Evolutionary conservation across 2,888 invertebrate species (phyloP), one percentile per base, ranked within the genome.

Genomic region (Drosophila fungiperda): DNA sequence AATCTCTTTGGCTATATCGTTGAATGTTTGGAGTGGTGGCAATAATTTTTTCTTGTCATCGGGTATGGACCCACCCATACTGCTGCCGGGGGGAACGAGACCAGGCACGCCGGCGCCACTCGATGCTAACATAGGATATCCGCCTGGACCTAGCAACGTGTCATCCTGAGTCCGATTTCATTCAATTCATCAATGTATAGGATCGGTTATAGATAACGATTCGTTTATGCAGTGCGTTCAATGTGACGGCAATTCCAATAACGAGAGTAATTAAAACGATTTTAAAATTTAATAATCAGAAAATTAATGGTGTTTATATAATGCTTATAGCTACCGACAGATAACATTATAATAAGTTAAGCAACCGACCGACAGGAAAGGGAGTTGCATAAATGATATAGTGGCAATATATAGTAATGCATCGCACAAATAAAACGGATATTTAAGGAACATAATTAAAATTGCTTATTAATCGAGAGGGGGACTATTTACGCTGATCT

Each of bases 1-100:
- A 29, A 29, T 1, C 6, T 12, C 1, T 93, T 97, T 97, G 72
- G 98, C 94, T 91, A 98, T 98, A 94, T 98, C 98, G 94, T 97
- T 97, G 93, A 98, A 98, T 78, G 96, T 96, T 93, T 97, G 98
- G 74, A 98, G 94, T 48, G 97, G 96, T 92, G 98, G 98, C 60
- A 97, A 96, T 58, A 98, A 95, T 93, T 97, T 97, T 92, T 97
- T 97, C 93, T 97, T 97, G 78, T 95, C 95, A 93, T 97, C 97
- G 76, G 78, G 73, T 29, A 82, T 85, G 15, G 90, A 73, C 23
- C 87, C 82, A n/a, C 80, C 83, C 94, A 93, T 83, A 60, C 82
- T 80, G 26, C 87, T 81, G 32, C 87, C 86, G n/a, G 82, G 84
- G 58, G 81, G 94, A 26, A 77, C 82, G 65, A 87, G 9, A 38